Conservation (phyloP, 2,113 vertebrate species). For the Taxidea taxus region DNA sequence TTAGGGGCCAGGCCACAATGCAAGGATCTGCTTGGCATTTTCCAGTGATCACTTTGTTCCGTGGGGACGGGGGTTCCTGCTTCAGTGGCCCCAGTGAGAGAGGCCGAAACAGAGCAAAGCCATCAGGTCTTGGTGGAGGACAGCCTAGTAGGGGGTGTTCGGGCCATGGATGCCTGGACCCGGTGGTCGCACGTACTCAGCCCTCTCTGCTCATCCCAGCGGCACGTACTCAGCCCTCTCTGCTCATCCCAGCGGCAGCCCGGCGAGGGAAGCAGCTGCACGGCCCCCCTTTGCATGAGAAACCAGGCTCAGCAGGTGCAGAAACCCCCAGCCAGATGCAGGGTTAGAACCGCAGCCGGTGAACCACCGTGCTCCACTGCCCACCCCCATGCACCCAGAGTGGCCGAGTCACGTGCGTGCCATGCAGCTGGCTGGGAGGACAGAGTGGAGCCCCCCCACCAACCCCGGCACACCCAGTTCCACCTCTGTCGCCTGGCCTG, state of each 20-base stretch:
- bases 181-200: accelerated
- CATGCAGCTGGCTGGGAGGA: accelerated
- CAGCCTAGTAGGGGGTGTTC: background rate
- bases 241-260: accelerated
- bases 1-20: accelerated
- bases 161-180: background rate
- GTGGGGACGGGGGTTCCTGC: conserved; percentile 66
- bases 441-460: accelerated
- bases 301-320: accelerated
- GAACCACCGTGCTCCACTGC: accelerated
- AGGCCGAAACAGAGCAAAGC: accelerated
- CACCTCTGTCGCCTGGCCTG: background rate
- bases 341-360: accelerated
- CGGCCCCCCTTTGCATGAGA: background rate
- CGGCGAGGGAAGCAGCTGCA: background rate
- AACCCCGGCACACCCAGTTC: background rate
- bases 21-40: background rate
- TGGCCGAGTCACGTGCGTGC: accelerated
- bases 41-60: background rate
- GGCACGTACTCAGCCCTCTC: accelerated
- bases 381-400: accelerated
- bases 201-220: background rate
- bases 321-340: background rate
- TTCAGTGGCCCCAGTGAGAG: conserved; percentile 59
- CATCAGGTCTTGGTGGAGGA: background rate